phyloP scores from a whole-genome alignment of 1,140 invertebrate genomes.

The Venustaconcha ellipsiformis region DNA sequence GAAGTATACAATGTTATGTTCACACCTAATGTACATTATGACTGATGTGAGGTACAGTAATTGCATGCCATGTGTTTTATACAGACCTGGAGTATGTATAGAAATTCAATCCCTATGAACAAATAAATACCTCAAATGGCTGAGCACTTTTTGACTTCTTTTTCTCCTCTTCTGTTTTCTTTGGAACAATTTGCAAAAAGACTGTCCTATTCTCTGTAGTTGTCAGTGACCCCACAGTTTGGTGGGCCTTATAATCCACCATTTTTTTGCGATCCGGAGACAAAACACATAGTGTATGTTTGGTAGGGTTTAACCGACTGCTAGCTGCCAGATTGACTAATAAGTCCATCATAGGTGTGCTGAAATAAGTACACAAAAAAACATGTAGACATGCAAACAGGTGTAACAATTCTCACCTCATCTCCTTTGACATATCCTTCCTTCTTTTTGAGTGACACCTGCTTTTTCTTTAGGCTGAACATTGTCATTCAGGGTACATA shows the following conservation, averaged over 20 bases:
- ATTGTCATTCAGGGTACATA: neutral
- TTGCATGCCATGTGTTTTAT: no score
- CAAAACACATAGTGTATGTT: slow-evolving; percentile 77
- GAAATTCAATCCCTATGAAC: no score
- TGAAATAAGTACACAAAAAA: slow-evolving; percentile 66
- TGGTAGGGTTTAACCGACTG: slow-evolving; percentile 80
- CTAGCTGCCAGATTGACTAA: slow-evolving; percentile 82
- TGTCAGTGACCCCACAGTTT: slow-evolving; percentile 78
- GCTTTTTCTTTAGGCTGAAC: slow-evolving; percentile 28
- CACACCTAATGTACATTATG: no score
- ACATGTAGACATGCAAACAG: neutral
- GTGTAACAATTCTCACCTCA: slow-evolving; percentile 9
- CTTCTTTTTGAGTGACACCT: neutral
- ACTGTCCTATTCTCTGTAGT: slow-evolving; percentile 50
- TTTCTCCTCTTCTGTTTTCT: slow-evolving; percentile 69
- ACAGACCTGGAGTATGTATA: no score
- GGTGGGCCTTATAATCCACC: slow-evolving; percentile 82
- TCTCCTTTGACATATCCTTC: neutral
- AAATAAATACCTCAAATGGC: slow-evolving; percentile 74
- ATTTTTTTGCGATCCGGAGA: slow-evolving; percentile 73
- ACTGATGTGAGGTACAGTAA: no score
- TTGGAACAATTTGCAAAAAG: slow-evolving; percentile 75
- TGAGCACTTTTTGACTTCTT: slow-evolving; percentile 68
- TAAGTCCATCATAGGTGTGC: slow-evolving; percentile 87
- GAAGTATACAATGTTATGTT: no score